Percentiles rank a stretch among this genome's conserved stretches.
These are phyloP conservation scores for Anabacerthia variegaticeps DNA, from an alignment of 2,797 vertebrate species.

Conservation along the genomic window DNA sequence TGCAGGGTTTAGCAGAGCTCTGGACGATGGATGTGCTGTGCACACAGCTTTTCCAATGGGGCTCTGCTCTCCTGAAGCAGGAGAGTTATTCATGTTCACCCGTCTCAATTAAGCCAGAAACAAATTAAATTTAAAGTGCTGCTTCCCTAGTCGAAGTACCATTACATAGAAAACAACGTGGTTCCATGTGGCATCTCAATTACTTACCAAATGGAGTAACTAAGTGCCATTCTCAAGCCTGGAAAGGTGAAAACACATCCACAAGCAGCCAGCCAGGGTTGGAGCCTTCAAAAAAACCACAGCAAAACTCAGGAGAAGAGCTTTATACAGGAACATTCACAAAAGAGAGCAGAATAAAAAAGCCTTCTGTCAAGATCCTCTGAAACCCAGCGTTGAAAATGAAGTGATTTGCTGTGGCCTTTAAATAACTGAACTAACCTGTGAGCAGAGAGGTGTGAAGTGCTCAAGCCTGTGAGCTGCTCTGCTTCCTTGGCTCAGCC, in stretches of 20 bases:
- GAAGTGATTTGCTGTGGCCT: background rate
- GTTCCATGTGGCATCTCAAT: background rate
- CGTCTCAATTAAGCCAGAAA: background rate
- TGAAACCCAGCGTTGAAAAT: fast-evolving
- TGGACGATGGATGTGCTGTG: fast-evolving
- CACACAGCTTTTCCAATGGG: background rate
- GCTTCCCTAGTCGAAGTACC: background rate
- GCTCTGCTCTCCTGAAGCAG: background rate
- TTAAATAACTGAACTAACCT: background rate
- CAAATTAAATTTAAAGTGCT: background rate
- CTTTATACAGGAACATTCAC: background rate
- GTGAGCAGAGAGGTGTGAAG: background rate
- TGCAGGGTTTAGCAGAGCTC: background rate
- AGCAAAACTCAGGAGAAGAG: background rate
- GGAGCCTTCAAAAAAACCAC: background rate
- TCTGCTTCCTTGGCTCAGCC: background rate
- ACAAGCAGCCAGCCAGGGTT: background rate
- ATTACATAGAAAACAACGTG: background rate
- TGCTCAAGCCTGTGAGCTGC: background rate
- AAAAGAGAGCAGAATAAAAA: background rate
- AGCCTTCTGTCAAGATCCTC: background rate
- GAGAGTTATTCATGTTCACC: background rate
- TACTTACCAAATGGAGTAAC: background rate
- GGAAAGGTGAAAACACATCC: background rate
- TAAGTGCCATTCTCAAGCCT: background rate